A percentile compares a stretch with the other conserved stretches of the same genome.
phyloP scores from a whole-genome alignment of 2,888 invertebrate species.

The Morinoia aosen region DNA sequence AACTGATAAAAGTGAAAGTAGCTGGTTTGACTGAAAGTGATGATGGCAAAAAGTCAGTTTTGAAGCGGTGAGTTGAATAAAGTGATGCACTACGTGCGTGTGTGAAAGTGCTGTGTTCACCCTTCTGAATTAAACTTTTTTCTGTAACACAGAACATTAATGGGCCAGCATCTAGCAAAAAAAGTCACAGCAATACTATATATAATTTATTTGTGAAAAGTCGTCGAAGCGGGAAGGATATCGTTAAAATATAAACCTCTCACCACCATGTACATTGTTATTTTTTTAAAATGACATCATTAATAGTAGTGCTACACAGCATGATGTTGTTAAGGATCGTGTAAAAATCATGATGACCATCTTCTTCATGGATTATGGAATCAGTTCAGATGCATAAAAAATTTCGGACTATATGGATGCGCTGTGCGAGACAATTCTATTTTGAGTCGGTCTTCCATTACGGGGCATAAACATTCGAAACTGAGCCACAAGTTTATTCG shows the following conservation, averaged over 20 bases:
- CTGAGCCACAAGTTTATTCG: slow-evolving; percentile 35
- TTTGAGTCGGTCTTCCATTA: slow-evolving; percentile 40
- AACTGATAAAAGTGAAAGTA: too few species aligned
- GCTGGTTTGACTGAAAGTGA: too few species aligned
- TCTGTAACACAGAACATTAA: neutral
- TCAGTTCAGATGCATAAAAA: neutral
- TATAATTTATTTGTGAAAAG: neutral
- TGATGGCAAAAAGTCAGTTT: too few species aligned
- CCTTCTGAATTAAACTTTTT: too few species aligned
- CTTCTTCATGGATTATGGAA: neutral
- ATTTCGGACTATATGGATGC: slow-evolving; percentile 25
- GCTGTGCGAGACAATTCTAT: neutral
- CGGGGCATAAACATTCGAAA: slow-evolving; percentile 28
- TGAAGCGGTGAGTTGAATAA: too few species aligned
- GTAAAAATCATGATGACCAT: neutral
- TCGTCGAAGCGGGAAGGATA: neutral
- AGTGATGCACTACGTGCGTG: too few species aligned
- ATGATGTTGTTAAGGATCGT: neutral
- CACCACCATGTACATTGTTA: neutral
- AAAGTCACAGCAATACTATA: neutral
- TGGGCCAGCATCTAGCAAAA: neutral
- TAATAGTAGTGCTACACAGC: neutral
- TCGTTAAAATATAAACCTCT: neutral
- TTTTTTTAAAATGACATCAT: neutral
- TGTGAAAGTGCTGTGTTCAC: too few species aligned